Evolutionary conservation across 1,140 invertebrate species (phyloP).

Genomic region (Drosophila carrolli): DNA sequence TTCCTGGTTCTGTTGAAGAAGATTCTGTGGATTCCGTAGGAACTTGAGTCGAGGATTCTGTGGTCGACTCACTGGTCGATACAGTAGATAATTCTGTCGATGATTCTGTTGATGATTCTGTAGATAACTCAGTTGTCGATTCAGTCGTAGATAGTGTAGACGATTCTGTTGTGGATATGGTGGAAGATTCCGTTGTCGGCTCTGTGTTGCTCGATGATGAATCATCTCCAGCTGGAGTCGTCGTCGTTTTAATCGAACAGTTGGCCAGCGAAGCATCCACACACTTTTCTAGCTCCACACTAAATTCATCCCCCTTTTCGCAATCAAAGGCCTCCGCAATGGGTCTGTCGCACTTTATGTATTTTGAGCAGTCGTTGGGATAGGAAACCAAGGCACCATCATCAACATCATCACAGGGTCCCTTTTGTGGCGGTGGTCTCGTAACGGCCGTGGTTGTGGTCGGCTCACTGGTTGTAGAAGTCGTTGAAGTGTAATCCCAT

Average conservation of each 20-base stretch:
- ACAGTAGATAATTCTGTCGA: constrained; percentile 2
- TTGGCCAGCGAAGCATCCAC: constrained; percentile 59
- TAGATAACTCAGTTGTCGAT: constrained; percentile 7
- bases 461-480: constrained; percentile 20
- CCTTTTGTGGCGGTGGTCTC: constrained; percentile 57
- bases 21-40: background rate
- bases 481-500: constrained; percentile 61
- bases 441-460: constrained; percentile 41
- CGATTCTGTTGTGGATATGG: background rate
- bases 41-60: background rate
- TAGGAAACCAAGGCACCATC: constrained; percentile 60
- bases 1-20: constrained; percentile 4
- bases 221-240: constrained; percentile 9
- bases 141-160: background rate
- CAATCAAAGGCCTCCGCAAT: constrained; percentile 64
- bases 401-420: constrained; percentile 51
- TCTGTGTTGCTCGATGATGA: background rate
- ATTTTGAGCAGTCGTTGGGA: constrained; percentile 74
- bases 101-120: background rate
- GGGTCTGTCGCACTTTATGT: constrained; percentile 60
- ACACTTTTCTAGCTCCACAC: constrained; percentile 32
- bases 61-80: background rate
- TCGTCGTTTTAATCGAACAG: constrained; percentile 42
- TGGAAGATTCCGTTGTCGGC: constrained; percentile 8
- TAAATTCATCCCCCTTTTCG: constrained; percentile 59